These are phyloP conservation scores for Pantherophis alleghaniensis DNA, from an alignment of 2,797 vertebrate species.

Conservation along the genomic window DNA sequence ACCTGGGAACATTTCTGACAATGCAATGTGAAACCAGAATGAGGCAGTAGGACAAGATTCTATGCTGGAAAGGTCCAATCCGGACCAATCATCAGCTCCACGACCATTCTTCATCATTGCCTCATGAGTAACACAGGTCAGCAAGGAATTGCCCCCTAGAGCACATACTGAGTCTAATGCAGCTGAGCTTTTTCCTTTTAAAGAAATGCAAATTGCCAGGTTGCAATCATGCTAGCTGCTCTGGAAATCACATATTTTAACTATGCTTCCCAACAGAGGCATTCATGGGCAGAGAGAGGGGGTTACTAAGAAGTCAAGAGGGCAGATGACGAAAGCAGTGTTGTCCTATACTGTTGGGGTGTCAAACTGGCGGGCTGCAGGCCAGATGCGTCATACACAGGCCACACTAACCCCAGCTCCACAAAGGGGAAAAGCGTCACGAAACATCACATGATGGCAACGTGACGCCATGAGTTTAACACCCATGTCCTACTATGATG, in stretches of 20 bases:
- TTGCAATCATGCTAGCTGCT: not conserved
- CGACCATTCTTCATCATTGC: not conserved
- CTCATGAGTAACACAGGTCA: not conserved
- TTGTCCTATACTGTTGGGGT: not conserved
- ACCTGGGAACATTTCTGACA: not conserved
- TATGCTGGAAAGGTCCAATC: not conserved
- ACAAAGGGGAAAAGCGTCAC: accelerated
- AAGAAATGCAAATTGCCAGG: not conserved
- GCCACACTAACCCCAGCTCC: too few relatives aligned
- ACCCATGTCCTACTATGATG: not conserved
- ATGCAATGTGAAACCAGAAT: not conserved
- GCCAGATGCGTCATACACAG: too few relatives aligned
- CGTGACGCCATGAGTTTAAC: accelerated
- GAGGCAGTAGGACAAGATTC: not conserved
- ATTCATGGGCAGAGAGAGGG: not conserved
- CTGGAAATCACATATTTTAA: not conserved
- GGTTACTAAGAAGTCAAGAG: not conserved
- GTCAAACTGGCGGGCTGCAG: too few relatives aligned
- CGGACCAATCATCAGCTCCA: not conserved
- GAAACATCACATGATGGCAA: too few relatives aligned
- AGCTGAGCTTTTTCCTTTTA: not conserved
- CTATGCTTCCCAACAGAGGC: not conserved
- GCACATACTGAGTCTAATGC: not conserved
- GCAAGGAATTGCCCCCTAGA: not conserved
- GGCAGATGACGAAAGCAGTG: not conserved